Conservation (phyloP, 2,113 vertebrate species). For the Leptosomus discolor region DNA sequence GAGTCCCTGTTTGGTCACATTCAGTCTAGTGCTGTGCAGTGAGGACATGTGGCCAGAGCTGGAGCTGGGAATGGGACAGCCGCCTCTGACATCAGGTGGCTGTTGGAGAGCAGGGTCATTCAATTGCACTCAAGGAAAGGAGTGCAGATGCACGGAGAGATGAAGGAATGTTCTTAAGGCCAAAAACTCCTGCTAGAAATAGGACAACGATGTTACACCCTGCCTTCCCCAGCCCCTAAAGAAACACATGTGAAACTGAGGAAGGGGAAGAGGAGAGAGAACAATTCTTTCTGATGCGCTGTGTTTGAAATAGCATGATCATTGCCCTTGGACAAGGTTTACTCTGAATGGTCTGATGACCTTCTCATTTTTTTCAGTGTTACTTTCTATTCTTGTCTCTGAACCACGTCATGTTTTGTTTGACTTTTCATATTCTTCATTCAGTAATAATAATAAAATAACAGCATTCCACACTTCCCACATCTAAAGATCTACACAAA, state of each 20-base stretch:
- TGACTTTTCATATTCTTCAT: not conserved
- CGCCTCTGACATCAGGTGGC: not conserved
- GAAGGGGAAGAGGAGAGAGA: not conserved
- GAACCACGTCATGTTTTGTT: not conserved
- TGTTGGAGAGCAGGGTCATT: not conserved
- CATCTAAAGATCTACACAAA: not conserved
- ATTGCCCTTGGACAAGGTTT: not conserved
- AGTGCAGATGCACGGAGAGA: not conserved
- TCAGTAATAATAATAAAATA: not conserved
- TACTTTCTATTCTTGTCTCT: not conserved
- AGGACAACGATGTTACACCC: not conserved
- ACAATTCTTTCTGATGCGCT: not conserved
- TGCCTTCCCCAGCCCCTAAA: not conserved
- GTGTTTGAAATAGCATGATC: not conserved
- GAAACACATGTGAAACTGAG: not conserved
- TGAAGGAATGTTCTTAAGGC: not conserved
- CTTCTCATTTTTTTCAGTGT: not conserved
- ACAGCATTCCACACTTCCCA: not conserved
- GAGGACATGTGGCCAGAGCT: not conserved
- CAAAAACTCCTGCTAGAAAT: not conserved
- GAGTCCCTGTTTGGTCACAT: not conserved
- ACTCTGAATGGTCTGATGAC: not conserved
- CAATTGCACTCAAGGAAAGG: not conserved
- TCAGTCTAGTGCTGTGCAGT: rapidly evolving
- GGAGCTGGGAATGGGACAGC: not conserved